Evolutionary conservation across 37 sponge, comb jelly and placozoan genomes (phyloP).

Genomic region (Mnemiopsis leidyi): DNA sequence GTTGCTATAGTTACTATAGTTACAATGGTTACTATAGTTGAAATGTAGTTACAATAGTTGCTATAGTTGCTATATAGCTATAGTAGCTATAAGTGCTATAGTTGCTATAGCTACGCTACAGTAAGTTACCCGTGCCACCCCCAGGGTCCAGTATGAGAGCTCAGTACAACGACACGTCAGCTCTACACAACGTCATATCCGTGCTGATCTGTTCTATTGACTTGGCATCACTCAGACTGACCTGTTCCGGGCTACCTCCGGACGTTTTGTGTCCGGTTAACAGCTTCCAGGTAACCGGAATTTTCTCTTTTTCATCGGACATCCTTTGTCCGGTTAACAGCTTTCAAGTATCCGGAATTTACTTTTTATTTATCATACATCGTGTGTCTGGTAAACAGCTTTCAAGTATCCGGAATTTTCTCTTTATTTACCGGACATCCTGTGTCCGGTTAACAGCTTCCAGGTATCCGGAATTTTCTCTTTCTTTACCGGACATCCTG

Average conservation of each 20-base stretch:
- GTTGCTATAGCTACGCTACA: too few relatives aligned
- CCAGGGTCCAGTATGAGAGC: slow-evolving; percentile 26
- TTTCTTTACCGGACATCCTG: neutral
- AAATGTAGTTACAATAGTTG: too few relatives aligned
- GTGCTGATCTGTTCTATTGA: slow-evolving; percentile 1
- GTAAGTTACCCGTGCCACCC: neutral
- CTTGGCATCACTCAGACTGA: neutral
- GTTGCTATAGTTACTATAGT: too few relatives aligned
- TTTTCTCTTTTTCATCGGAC: neutral
- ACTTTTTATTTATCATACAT: neutral
- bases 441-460: slow-evolving; percentile 6
- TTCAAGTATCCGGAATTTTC: neutral
- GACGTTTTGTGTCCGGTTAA: slow-evolving; percentile 12
- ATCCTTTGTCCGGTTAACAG: neutral
- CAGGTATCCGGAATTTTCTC: neutral
- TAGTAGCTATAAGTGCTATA: too few relatives aligned
- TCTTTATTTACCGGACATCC: neutral
- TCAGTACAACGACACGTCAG: slow-evolving; percentile 26
- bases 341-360: neutral
- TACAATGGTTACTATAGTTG: too few relatives aligned
- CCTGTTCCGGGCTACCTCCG: neutral
- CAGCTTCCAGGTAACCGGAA: neutral
- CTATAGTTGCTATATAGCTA: too few relatives aligned
- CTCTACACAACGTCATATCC: slow-evolving; percentile 44
- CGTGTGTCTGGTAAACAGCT: neutral